Evolutionary conservation across 2,113 vertebrate genomes (phyloP).

Genomic region (Oreochromis tanganicae): DNA sequence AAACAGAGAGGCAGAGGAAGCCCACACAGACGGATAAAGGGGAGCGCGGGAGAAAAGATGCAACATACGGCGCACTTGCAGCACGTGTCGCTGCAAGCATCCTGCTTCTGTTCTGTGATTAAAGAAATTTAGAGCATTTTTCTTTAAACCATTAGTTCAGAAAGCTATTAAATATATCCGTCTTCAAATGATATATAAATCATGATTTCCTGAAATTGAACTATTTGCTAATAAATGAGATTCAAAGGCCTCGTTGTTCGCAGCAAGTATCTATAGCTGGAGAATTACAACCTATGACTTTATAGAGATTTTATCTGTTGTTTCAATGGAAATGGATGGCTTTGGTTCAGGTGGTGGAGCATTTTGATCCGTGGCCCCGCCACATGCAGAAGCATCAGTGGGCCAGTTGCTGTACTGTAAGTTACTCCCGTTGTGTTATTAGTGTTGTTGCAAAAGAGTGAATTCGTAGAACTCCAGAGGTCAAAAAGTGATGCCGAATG

Average conservation of each 20-base stretch:
- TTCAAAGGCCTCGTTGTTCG: neutral
- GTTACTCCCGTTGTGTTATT: neutral
- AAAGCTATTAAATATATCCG: neutral
- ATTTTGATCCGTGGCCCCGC: neutral
- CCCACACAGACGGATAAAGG: constrained; percentile 6
- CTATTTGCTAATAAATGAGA: neutral
- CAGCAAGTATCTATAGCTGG: neutral
- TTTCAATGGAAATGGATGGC: neutral
- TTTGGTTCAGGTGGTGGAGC: neutral
- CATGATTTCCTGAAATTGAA: neutral
- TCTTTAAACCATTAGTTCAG: neutral
- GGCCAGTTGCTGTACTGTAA: neutral
- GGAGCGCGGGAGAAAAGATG: neutral
- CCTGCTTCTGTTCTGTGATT: neutral
- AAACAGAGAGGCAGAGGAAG: constrained; percentile 2
- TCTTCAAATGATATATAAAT: neutral
- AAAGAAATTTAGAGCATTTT: neutral
- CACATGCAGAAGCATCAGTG: neutral
- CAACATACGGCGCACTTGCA: neutral
- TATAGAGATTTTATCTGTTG: neutral
- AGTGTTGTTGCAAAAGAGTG: neutral
- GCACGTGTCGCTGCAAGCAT: neutral
- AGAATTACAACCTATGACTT: neutral
- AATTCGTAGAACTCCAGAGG: neutral
- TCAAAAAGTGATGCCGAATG: neutral